Conservation (phyloP, 2,888 invertebrate genomes). For the Amiota communis region DNA sequence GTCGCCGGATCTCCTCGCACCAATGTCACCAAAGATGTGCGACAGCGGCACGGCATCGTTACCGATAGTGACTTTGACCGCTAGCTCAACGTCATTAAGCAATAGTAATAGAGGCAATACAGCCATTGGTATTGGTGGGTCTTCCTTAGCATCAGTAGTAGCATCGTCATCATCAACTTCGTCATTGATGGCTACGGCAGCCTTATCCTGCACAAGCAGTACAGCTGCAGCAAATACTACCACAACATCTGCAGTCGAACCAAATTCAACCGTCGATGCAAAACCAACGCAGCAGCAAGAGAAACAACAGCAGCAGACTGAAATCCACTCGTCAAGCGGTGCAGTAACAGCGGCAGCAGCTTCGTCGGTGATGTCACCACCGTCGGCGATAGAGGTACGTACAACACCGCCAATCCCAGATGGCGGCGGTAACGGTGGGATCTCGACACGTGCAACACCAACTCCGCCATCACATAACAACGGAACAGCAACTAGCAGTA, state of each 20-base stretch:
- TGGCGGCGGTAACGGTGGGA: slow-evolving; percentile 8
- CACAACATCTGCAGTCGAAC: slow-evolving; percentile 41
- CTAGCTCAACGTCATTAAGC: slow-evolving; percentile 34
- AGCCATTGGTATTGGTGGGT: slow-evolving; percentile 43
- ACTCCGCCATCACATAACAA: slow-evolving; percentile 64
- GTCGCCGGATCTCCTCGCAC: slow-evolving; percentile 89
- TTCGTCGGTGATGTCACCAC: slow-evolving; percentile 70
- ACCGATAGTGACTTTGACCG: slow-evolving; percentile 49
- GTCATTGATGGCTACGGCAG: slow-evolving; percentile 31
- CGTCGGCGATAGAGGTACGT: slow-evolving; percentile 52
- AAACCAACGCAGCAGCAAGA: slow-evolving; percentile 36
- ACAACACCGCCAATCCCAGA: slow-evolving; percentile 48
- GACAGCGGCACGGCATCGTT: slow-evolving; percentile 67
- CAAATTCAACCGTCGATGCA: slow-evolving; percentile 29
- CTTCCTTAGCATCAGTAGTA: slow-evolving; percentile 34
- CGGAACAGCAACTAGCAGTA: slow-evolving; percentile 67
- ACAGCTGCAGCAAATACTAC: slow-evolving; percentile 44
- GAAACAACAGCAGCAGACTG: slow-evolving; percentile 64
- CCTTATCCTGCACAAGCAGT: slow-evolving; percentile 33
- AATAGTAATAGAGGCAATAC: slow-evolving; percentile 44
- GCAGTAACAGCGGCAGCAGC: slow-evolving; percentile 61
- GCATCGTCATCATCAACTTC: slow-evolving; percentile 40
- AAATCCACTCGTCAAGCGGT: slow-evolving; percentile 69
- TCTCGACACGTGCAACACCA: slow-evolving; percentile 60
- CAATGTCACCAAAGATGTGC: slow-evolving; percentile 87